Base-by-base conservation (phyloP, 2,888 invertebrate genomes). In the Notodonta ziczac region DNA sequence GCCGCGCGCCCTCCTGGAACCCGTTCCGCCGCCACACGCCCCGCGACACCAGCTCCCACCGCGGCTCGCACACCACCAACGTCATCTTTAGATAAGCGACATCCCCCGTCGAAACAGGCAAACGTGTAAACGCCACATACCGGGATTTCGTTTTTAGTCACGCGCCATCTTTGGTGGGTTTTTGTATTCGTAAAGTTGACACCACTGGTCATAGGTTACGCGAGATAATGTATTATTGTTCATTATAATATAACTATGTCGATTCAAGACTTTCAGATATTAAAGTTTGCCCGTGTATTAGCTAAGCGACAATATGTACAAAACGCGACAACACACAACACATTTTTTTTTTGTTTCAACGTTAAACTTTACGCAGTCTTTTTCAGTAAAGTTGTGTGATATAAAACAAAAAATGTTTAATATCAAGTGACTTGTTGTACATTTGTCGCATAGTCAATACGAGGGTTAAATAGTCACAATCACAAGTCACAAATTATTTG, bases 11-110 rank as follows among this genome's bases (percentile, higher is more conserved):
- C 4, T 91, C 94, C 46, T 97, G 97, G 97, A 97, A 97, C 83
- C 96, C 96, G 0, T 97, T 97, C 89, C 94, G 96, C 65, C 93
- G 96, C 57, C 94, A 96, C 70, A 91, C 94, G 4, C 83, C 92
- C 0, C 80, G 94, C 1, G 94, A 95, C 59, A 94, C 94, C 76
- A 95, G 94, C 80, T 94, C 87, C 8, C 83, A 88, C 48, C 78
- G 85, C 66, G 82, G 84, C 59, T 90, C 94, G 32, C 94, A 94
- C 61, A 86, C 94, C 50, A 94, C 91, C 78, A 95, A 95, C 70
- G 94, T 95, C 61, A 94, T 95, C 66, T 94, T 95, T 62, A 94
- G 95, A 92, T 95, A n/a, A 46, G 46, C 5, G 46, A 13, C 46
- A n/a, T 46, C n/a, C 10, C 9, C 10, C 12, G 12, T 12, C 13